These are phyloP conservation scores for Neogobius melanostomus DNA, from an alignment of 2,113 vertebrate genomes.

Conservation along the genomic window DNA sequence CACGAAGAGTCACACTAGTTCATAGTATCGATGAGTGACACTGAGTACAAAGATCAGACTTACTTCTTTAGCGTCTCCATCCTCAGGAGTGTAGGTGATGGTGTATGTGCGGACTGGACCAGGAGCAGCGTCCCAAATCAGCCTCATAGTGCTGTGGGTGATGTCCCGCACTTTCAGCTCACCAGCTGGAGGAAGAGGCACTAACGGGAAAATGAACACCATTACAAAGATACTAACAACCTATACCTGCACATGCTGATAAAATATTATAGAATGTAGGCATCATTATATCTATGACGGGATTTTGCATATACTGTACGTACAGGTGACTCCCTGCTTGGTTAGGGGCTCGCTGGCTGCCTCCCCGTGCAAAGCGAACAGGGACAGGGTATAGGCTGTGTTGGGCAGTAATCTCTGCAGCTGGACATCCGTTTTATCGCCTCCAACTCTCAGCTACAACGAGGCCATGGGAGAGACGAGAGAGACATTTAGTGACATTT, in stretches of 20 bases:
- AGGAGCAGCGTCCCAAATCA: conserved; percentile 87
- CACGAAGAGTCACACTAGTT: conserved; percentile 41
- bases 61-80: conserved; percentile 88
- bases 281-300: background rate
- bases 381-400: conserved; percentile 85
- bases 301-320: conserved; percentile 39
- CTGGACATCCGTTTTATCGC: conserved; percentile 82
- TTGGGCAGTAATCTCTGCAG: conserved; percentile 86
- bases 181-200: conserved; percentile 83
- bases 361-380: conserved; percentile 83
- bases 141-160: conserved; percentile 89
- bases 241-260: background rate
- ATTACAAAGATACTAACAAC: background rate
- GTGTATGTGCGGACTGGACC: conserved; percentile 88
- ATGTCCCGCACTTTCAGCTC: conserved; percentile 84
- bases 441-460: conserved; percentile 82
- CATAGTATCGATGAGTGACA: background rate
- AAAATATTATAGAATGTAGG: background rate
- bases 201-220: conserved; percentile 59
- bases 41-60: conserved; percentile 20
- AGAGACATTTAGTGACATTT: conserved; percentile 28
- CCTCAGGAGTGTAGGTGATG: conserved; percentile 85
- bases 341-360: conserved; percentile 84
- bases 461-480: conserved; percentile 28
- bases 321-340: conserved; percentile 89